These are phyloP conservation scores for Porites lobata DNA, from an alignment of 92 coral and sea anemone species.

Conservation along the genomic window DNA sequence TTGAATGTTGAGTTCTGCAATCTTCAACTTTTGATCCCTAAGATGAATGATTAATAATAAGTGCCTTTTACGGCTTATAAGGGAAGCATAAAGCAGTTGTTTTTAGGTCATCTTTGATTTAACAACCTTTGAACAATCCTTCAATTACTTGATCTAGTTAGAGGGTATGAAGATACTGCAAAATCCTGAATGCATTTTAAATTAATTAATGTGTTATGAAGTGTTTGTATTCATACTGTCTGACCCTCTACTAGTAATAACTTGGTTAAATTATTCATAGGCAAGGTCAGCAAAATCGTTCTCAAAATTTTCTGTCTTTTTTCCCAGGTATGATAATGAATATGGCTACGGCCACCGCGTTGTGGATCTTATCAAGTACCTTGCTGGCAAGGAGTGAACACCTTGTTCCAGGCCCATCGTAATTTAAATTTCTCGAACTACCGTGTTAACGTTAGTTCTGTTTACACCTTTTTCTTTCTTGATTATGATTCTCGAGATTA, in stretches of 20 bases:
- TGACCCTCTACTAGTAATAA: constrained; percentile 50
- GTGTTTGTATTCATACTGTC: constrained; percentile 79
- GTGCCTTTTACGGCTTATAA: too few species aligned
- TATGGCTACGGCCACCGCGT: constrained; percentile 99
- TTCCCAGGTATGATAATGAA: constrained; percentile 95
- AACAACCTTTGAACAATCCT: neutral
- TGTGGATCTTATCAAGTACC: constrained; percentile 83
- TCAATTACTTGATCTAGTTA: neutral
- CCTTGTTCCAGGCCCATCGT: neutral
- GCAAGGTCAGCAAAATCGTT: too few species aligned
- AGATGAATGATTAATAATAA: too few species aligned
- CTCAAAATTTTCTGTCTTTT: constrained; percentile 2
- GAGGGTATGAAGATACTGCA: constrained; percentile 24
- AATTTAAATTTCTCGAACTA: neutral
- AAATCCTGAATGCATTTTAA: constrained; percentile 37
- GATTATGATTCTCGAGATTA: too few species aligned
- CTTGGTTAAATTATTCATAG: too few species aligned
- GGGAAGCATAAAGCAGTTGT: too few species aligned
- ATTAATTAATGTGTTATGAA: neutral
- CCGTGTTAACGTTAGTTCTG: neutral
- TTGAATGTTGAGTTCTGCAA: too few species aligned
- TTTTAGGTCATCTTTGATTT: too few species aligned
- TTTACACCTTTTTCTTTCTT: neutral
- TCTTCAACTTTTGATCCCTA: too few species aligned
- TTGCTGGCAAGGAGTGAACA: constrained; percentile 57